Evolutionary conservation across 2,113 vertebrate species (phyloP), one percentile per base, ranked within the genome.

Genomic region (Nannospalax galili): DNA sequence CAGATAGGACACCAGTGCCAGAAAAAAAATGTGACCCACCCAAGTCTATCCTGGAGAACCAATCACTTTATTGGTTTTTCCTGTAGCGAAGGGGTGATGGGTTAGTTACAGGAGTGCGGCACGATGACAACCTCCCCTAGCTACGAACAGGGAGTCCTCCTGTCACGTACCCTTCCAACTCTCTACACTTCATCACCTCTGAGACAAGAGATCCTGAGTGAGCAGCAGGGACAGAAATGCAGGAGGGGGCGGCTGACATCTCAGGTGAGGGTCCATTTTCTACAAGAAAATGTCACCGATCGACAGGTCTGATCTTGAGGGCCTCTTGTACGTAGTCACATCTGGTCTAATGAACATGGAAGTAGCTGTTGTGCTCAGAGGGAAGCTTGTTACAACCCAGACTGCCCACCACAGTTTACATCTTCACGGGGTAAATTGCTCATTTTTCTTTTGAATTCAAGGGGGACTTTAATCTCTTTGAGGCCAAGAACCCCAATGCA

Each of bases 391-490:
- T 52, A 52, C 48, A 52, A 52, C 48, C 35, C 45, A 62, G 92
- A 60, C n/a, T 58, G n/a, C 12, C 48, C 2, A 12, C n/a, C 58
- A 60, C 2, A 30, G 8, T 32, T 70, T 26, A 58, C 0, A 9
- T 87, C 48, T 42, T 58, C 15, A 26, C 28, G 37, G 4, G 32
- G 4, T 37, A 62, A 84, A 56, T n/a, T 77, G 40, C 6, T 75
- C 69, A n/a, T 52, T 67, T 78, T 81, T 77, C 58, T 69, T 20
- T 87, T 80, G 40, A 95, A 56, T 91, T 93, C 16, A 77, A 91
- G 90, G 52, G 7, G 35, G 60, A 73, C n/a, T 60, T 72, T 89
- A 62, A 89, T 88, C 28, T 88, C 56, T 24, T 56, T 52, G 24
- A 37, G 28, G 37, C 48, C 9, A 52, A 84, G 52, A 64, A 80